phyloP scores from a whole-genome alignment of 2,888 invertebrate genomes.

The Himalopsyche anomala region DNA sequence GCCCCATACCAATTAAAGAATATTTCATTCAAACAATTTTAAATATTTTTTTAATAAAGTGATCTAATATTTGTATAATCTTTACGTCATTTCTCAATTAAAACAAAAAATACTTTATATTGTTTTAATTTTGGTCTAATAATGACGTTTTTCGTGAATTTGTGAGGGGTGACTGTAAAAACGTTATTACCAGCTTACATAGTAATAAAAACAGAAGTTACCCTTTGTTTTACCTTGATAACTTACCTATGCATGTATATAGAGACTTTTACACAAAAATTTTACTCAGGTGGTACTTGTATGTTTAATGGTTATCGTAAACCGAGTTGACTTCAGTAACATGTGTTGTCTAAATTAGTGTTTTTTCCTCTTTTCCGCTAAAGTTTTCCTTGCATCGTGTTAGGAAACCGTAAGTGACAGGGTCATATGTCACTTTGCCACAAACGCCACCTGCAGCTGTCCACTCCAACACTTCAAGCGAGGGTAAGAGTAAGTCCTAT shows the following conservation, averaged over 20 bases:
- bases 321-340: constrained; percentile 35
- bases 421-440: constrained; percentile 52
- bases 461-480: constrained; percentile 18
- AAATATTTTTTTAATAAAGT: too few relatives aligned
- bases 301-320: constrained; percentile 43
- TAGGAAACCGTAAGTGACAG: constrained; percentile 41
- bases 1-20: too few relatives aligned
- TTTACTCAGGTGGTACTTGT: constrained; percentile 32
- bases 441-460: constrained; percentile 54
- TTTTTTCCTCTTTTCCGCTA: constrained; percentile 41
- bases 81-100: too few relatives aligned
- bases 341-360: constrained; percentile 34
- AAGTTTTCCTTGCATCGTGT: constrained; percentile 42
- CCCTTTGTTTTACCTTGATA: constrained; percentile 16
- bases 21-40: too few relatives aligned
- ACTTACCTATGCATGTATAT: background rate
- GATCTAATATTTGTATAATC: too few relatives aligned
- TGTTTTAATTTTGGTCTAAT: too few relatives aligned
- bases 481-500: constrained; percentile 33
- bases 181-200: background rate
- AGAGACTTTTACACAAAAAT: background rate
- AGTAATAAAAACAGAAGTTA: background rate
- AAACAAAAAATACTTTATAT: too few relatives aligned
- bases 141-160: background rate
- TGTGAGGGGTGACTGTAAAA: background rate